Evolutionary conservation across 2,888 invertebrate genomes (phyloP).

Genomic region (Syrista parreyssii): DNA sequence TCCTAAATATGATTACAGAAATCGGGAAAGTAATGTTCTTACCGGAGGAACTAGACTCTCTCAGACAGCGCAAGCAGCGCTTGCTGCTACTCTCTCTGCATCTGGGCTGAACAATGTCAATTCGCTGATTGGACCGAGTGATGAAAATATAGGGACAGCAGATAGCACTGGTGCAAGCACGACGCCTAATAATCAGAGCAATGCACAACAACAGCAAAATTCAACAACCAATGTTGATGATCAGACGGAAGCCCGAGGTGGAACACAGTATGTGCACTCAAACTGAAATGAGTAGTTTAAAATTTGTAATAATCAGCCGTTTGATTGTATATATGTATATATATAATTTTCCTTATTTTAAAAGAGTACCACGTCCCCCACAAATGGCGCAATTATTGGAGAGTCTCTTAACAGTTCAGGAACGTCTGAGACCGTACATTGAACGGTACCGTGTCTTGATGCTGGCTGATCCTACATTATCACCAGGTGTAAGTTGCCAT

Average conservation of each 20-base stretch:
- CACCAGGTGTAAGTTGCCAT: conserved; percentile 52
- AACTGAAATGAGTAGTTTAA: too few species aligned
- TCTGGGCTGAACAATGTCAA: conserved; percentile 49
- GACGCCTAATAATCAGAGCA: not conserved
- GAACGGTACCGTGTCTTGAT: conserved; percentile 74
- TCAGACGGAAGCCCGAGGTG: too few species aligned
- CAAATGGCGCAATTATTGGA: conserved; percentile 71
- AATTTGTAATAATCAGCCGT: too few species aligned
- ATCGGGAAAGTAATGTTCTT: not conserved
- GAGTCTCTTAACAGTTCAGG: conserved; percentile 69
- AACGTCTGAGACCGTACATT: conserved; percentile 75
- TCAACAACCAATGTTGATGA: not conserved
- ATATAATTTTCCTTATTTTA: too few species aligned
- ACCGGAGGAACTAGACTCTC: conserved; percentile 36
- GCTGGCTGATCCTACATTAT: conserved; percentile 71
- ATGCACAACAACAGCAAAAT: conserved; percentile 4
- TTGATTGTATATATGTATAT: too few species aligned
- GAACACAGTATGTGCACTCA: too few species aligned
- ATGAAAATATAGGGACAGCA: conserved; percentile 29
- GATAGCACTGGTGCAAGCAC: conserved; percentile 10
- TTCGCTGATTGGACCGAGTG: conserved; percentile 39
- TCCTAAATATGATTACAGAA: too few species aligned
- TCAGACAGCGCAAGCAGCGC: conserved; percentile 55
- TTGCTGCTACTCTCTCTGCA: conserved; percentile 61
- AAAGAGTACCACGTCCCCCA: conserved; percentile 64